Evolutionary conservation across 2,113 vertebrate species (phyloP).

Genomic region (Ctenomys sociabilis): DNA sequence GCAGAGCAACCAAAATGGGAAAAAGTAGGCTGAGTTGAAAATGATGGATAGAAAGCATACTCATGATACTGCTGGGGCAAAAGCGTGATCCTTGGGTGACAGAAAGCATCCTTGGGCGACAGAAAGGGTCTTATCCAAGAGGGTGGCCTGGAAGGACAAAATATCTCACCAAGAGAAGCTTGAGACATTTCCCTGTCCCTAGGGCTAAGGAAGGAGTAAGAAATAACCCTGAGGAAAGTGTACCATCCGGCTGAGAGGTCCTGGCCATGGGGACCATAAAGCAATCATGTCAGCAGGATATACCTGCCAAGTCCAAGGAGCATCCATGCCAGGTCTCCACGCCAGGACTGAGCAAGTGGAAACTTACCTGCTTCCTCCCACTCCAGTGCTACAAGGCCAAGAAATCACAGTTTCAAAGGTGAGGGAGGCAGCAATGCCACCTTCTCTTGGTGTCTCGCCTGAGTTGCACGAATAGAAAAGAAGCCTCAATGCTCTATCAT

Average conservation of each 20-base stretch:
- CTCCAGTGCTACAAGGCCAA: neutral
- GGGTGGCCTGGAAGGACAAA: neutral
- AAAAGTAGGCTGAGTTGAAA: neutral
- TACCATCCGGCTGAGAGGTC: neutral
- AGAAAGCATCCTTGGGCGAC: neutral
- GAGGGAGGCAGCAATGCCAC: neutral
- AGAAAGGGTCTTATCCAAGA: neutral
- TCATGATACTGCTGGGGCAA: neutral
- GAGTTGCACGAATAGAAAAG: neutral
- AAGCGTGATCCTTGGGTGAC: neutral
- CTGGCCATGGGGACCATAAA: neutral
- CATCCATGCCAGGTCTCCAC: neutral
- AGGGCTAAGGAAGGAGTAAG: neutral
- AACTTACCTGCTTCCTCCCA: neutral
- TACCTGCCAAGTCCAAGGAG: constrained; percentile 10
- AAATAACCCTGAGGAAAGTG: neutral
- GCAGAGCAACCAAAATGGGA: constrained; percentile 1
- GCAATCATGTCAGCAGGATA: neutral
- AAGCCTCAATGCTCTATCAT: neutral
- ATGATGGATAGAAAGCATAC: neutral
- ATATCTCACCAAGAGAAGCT: constrained; percentile 30
- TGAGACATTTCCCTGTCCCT: neutral
- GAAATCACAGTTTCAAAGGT: neutral
- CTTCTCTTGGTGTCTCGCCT: neutral
- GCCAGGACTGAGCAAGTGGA: constrained; percentile 1